A percentile compares a stretch with the other conserved stretches of the same genome.
phyloP scores from a whole-genome alignment of 2,888 invertebrate genomes.

The Tuta absoluta region DNA sequence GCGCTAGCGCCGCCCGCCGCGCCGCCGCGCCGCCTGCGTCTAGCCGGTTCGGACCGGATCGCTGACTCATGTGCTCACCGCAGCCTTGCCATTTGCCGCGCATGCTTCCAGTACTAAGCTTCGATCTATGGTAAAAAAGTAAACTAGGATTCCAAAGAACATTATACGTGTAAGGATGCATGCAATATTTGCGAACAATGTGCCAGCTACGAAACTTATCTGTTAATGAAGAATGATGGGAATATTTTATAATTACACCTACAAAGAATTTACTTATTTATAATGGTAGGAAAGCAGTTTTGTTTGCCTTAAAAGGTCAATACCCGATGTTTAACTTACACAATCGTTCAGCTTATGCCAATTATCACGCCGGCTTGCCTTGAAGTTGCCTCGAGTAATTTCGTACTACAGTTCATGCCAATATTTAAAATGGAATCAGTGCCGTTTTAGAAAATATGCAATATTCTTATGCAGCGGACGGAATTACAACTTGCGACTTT shows the following conservation, averaged over 20 bases:
- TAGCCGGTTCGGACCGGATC: conserved; percentile 57
- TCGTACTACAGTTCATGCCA: neutral
- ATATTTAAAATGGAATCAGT: neutral
- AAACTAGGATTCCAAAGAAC: neutral
- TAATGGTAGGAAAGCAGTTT: neutral
- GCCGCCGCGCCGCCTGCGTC: no score
- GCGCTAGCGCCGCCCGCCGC: conserved; percentile 52
- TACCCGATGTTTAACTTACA: conserved; percentile 31
- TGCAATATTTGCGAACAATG: neutral
- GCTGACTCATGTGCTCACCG: conserved; percentile 50
- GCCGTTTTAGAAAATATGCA: neutral
- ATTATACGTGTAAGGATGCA: neutral
- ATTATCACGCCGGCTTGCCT: conserved; percentile 18
- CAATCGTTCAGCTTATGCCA: conserved; percentile 29
- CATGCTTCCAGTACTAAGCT: conserved; percentile 11
- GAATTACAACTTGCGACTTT: no score
- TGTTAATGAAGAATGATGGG: neutral
- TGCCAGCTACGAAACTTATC: neutral
- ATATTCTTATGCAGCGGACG: no score
- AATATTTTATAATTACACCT: neutral
- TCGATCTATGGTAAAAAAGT: conserved; percentile 20
- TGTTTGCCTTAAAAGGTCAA: conserved; percentile 31
- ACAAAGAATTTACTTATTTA: neutral
- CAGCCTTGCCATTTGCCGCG: conserved; percentile 23
- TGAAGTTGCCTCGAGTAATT: neutral